Base-by-base conservation (phyloP, 2,888 invertebrate species). In the Drosophila fungiperda region DNA sequence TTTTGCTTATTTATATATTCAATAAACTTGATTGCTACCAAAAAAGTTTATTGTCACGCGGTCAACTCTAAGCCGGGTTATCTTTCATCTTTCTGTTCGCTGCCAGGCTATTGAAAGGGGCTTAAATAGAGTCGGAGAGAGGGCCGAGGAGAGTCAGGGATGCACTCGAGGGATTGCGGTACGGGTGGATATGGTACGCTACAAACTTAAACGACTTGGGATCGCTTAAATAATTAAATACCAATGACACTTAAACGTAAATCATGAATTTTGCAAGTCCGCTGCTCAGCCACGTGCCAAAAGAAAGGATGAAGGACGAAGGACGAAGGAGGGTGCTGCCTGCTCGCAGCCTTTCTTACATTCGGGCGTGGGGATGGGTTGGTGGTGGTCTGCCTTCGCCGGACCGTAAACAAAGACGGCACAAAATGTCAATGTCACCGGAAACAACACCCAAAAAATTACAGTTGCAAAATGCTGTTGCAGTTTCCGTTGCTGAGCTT, bases 171-270 rank as follows among this genome's bases (percentile, higher is more conserved):
- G 15, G 29, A 45, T 12, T 15, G 17, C 7, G 4, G 1, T 5
- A 2, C 15, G 40, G 6, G n/a, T 8, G 20, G 15, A 20, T 15
- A 23, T 36, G 1, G 53, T n/a, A 54, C 15, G 45, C 23, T 45
- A 36, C 53, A 38, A 57, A 32, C 78, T 87, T 85, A 84, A 84
- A 70, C 83, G 84, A 87, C 83, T 78, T 75, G 72, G 78, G 72
- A 49, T 59, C 76, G 73, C 73, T 77, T 87, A 80, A 87, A 87
- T 87, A 87, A 89, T 89, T 87, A 85, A 87, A 78, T 70, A 87
- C 78, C 87, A 87, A 87, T 87, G 87, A 87, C 87, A 87, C 87
- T 87, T 87, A 81, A 87, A 89, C 82, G 87, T 87, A 87, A 87
- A 87, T 89, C 89, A 87, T 87, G 87, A 89, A 89, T 89, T 83